Base-by-base conservation (phyloP, 1,140 invertebrate genomes). In the Neuroterus valhalla region DNA sequence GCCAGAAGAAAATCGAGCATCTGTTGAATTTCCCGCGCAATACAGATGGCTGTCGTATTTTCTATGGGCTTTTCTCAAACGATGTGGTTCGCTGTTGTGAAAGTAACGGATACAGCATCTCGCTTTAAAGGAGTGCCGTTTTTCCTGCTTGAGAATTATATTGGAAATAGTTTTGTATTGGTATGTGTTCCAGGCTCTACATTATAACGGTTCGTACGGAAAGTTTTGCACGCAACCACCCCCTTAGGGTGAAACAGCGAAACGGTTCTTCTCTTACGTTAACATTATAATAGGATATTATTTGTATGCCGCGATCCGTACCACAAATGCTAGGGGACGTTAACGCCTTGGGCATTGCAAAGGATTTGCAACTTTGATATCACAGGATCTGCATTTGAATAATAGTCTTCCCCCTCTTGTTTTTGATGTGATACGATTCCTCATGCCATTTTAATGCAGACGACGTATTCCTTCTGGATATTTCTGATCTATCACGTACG, bases 91-190 rank as follows among this genome's bases (percentile, higher is more conserved):
- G 26, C 26, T 71, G 50, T 55, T 62, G 43, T 70, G 70, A 43
- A 71, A 62, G 46, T 17, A 71, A 62, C 38, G 38, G 50, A 50
- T 71, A 38, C 38, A 48, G 19, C 45, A 45, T 70, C 19, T 52
- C 21, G 15, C n/a, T 3, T 19, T n/a, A 52, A 70, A 50, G 48
- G 52, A 55, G 55, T 71, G 50, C 23, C 38, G 38, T 21, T 55
- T 71, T 71, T 44, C 70, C 19, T 17, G 55, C 48, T 71, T 71
- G 70, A 71, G 52, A 55, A 71, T 71, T 62, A 71, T 71, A 62
- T 71, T 62, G 70, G 43, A 71, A 71, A 66, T 48, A 45, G 52
- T 71, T 71, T 62, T 11, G 70, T 42, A 55, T 71, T 42, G 23
- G 50, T 62, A 71, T 52, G 50, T 55, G 31, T 31, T 12, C 14